Evolutionary conservation across 2,113 vertebrate species (phyloP).

Genomic region (Vulpes ferrilata): DNA sequence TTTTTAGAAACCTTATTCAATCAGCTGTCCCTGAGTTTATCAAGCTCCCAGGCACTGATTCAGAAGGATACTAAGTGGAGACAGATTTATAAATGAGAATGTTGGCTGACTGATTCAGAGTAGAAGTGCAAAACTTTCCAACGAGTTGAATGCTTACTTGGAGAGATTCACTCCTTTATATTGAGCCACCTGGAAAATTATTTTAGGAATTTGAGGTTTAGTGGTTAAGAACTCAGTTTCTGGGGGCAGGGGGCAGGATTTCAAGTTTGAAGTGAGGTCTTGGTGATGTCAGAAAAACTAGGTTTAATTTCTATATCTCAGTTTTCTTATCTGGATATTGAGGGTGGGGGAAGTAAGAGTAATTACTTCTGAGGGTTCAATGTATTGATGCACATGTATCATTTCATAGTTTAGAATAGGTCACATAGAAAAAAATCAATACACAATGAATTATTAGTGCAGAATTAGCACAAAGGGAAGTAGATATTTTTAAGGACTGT

Average conservation of each 20-base stretch:
- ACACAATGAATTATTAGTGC: background rate
- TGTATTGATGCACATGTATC: background rate
- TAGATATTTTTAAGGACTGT: background rate
- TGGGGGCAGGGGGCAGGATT: background rate
- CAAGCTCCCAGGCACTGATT: conserved; percentile 19
- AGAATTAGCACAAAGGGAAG: background rate
- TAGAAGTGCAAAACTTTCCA: background rate
- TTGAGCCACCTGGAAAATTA: background rate
- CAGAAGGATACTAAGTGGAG: conserved; percentile 37
- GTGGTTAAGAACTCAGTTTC: background rate
- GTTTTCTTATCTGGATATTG: background rate
- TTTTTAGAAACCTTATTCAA: conserved; percentile 31
- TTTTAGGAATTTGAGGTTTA: background rate
- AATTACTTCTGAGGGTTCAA: background rate
- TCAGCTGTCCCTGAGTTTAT: conserved; percentile 41
- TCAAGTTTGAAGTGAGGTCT: background rate
- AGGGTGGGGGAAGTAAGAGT: background rate
- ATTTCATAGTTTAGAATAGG: background rate
- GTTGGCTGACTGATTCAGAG: background rate
- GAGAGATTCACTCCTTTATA: background rate
- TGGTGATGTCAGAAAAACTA: background rate
- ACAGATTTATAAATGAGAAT: conserved; percentile 49
- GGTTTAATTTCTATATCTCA: background rate
- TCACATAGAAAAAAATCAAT: background rate
- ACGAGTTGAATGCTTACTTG: background rate